Evolutionary conservation across 2,113 vertebrate species (phyloP).

Genomic region (Rynchops niger): DNA sequence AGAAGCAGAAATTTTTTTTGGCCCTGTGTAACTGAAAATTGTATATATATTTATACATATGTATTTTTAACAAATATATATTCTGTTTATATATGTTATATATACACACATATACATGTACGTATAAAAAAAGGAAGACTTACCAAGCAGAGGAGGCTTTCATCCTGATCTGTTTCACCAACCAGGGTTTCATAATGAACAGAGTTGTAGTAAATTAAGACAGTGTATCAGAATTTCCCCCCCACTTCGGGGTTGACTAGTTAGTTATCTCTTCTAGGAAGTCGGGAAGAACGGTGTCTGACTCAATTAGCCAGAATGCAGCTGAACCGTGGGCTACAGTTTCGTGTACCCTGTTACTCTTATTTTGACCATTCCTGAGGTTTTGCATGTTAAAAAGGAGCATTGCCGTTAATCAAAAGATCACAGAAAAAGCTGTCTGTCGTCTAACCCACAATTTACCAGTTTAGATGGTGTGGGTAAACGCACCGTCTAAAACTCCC

Average conservation of each 20-base stretch:
- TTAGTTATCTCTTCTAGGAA: neutral
- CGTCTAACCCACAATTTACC: neutral
- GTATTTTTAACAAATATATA: too few species aligned
- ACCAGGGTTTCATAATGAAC: neutral
- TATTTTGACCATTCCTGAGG: neutral
- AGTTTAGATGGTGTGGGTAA: neutral
- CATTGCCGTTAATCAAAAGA: rapidly evolving
- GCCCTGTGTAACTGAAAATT: rapidly evolving
- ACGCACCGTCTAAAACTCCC: neutral
- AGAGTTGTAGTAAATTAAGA: neutral
- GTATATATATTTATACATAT: rapidly evolving
- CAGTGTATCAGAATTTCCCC: neutral
- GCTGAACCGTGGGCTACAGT: neutral
- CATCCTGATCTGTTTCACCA: neutral
- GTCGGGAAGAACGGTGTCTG: neutral
- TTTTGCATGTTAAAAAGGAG: neutral
- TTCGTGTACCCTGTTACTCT: neutral
- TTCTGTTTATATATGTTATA: neutral
- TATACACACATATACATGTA: neutral
- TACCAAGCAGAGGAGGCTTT: neutral
- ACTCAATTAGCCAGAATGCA: neutral
- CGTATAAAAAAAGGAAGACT: neutral
- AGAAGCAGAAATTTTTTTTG: neutral
- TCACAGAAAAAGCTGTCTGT: neutral
- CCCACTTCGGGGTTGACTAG: neutral